phyloP scores from a whole-genome alignment of 2,797 vertebrate genomes.

The Psittacula echo region DNA sequence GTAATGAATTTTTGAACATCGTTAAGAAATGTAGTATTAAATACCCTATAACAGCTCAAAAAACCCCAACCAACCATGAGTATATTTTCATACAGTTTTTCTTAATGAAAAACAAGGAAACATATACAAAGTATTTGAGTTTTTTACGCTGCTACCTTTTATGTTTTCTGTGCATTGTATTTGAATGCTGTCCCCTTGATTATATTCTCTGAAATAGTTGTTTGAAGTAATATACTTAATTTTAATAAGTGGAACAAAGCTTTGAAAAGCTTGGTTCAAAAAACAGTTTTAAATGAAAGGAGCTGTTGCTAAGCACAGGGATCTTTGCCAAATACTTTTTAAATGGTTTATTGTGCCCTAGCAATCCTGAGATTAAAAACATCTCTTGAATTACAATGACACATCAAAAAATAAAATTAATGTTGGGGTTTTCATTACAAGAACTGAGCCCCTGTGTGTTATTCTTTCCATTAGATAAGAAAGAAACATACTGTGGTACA shows the following conservation, averaged over 20 bases:
- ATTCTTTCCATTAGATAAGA: slow-evolving; percentile 83
- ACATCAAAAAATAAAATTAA: slow-evolving; percentile 86
- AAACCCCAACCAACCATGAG: background rate
- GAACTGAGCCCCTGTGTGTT: slow-evolving; percentile 80
- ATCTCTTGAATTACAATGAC: slow-evolving; percentile 87
- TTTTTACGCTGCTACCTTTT: slow-evolving; percentile 63
- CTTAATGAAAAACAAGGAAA: slow-evolving; percentile 61
- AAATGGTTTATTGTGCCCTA: slow-evolving; percentile 83
- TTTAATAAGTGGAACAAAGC: slow-evolving; percentile 80
- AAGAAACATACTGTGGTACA: slow-evolving; percentile 74
- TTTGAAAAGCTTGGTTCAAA: slow-evolving; percentile 78
- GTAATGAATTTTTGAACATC: slow-evolving; percentile 8
- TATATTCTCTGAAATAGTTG: slow-evolving; percentile 69
- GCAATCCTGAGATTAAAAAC: slow-evolving; percentile 87
- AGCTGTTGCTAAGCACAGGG: slow-evolving; percentile 75
- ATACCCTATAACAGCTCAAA: background rate
- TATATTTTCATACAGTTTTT: slow-evolving; percentile 17
- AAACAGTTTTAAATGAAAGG: slow-evolving; percentile 79
- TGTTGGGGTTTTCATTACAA: slow-evolving; percentile 83
- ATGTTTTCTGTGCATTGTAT: slow-evolving; percentile 69
- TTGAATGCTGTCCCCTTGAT: slow-evolving; percentile 66
- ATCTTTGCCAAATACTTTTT: slow-evolving; percentile 81
- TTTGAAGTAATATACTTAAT: slow-evolving; percentile 81
- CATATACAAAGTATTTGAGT: slow-evolving; percentile 18
- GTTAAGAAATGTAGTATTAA: slow-evolving; percentile 6